Percentiles rank a stretch among this genome's conserved stretches.
Evolutionary conservation across 2,888 invertebrate species (phyloP).

Genomic region (Parelbella ahira): DNA sequence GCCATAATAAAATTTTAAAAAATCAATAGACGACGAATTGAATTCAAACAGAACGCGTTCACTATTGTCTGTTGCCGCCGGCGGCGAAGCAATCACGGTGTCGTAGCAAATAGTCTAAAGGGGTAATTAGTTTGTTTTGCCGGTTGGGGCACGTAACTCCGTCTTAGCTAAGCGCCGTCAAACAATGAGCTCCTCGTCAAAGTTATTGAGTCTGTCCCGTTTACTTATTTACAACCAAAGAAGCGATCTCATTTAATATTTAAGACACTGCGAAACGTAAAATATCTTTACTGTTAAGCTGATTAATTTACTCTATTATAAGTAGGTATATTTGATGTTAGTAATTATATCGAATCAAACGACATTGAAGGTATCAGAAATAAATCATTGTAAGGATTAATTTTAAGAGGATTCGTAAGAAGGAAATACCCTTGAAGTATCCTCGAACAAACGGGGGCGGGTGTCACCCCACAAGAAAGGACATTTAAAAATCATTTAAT

Average conservation of each 20-base stretch:
- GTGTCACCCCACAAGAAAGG: too few relatives aligned
- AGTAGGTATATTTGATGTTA: conserved; percentile 4
- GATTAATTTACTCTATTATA: conserved; percentile 18
- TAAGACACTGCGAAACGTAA: conserved; percentile 26
- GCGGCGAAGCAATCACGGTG: conserved; percentile 60
- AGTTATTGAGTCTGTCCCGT: conserved; percentile 29
- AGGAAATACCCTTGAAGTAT: conserved; percentile 3
- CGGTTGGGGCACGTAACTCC: conserved; percentile 40
- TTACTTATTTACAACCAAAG: conserved; percentile 25
- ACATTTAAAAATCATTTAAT: too few relatives aligned
- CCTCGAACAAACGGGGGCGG: background rate
- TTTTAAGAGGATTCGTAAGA: conserved; percentile 8
- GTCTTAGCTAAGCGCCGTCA: conserved; percentile 35
- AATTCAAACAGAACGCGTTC: conserved; percentile 32
- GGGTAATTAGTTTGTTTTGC: conserved; percentile 70
- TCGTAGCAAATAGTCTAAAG: conserved; percentile 66
- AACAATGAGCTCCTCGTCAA: conserved; percentile 32
- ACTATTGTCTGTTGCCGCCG: conserved; percentile 42
- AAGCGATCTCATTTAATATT: conserved; percentile 28
- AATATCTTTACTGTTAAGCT: conserved; percentile 25
- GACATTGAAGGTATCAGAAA: background rate
- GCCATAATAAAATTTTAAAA: too few relatives aligned
- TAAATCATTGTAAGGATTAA: conserved; percentile 14
- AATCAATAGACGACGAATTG: too few relatives aligned
- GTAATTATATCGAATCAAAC: conserved; percentile 6